Percentiles rank a stretch among this genome's conserved stretches.
Evolutionary conservation across 2,113 vertebrate genomes (phyloP).

Genomic region (Hydropotes inermis): DNA sequence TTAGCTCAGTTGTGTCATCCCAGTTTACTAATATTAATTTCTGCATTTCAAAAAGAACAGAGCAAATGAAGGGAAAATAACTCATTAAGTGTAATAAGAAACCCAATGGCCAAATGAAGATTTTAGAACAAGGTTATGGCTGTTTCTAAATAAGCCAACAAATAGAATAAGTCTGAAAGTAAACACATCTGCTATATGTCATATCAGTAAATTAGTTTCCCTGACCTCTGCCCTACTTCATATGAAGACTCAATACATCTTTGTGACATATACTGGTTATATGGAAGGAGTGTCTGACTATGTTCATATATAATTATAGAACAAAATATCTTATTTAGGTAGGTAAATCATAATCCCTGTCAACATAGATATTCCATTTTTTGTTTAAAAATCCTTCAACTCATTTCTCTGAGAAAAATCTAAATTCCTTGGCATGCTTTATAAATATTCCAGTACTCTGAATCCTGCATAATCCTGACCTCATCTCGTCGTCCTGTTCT

Average conservation of each 20-base stretch:
- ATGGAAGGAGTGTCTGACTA: neutral
- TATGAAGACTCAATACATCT: neutral
- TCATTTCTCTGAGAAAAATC: neutral
- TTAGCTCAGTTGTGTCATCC: neutral
- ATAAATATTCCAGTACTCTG: neutral
- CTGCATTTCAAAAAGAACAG: neutral
- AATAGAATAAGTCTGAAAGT: neutral
- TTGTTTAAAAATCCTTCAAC: neutral
- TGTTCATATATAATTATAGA: neutral
- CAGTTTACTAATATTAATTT: neutral
- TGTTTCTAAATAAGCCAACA: neutral
- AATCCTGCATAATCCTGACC: neutral
- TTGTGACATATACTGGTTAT: neutral
- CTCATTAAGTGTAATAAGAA: neutral
- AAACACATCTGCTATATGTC: neutral
- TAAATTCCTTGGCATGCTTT: neutral
- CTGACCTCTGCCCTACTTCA: neutral
- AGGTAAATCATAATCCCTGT: neutral
- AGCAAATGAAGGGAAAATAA: neutral
- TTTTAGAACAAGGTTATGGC: neutral
- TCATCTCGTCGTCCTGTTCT: neutral
- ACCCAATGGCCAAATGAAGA: neutral
- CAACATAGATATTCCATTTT: neutral
- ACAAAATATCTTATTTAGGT: neutral
- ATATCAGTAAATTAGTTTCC: neutral